phyloP scores from a whole-genome alignment of 1,140 invertebrate genomes.

The Schlechtendalia chinensis region DNA sequence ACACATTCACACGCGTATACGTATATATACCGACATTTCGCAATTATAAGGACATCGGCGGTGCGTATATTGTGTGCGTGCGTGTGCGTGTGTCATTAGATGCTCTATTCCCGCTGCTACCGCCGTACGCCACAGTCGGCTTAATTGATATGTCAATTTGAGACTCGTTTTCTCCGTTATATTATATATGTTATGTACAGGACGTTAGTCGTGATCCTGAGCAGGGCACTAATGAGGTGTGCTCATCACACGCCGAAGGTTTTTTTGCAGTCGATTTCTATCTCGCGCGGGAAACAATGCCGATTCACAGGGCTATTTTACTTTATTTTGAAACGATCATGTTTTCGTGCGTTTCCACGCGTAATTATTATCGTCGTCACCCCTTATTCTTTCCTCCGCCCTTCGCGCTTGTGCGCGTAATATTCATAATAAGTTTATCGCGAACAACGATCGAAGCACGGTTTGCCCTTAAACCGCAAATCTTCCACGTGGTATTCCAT shows the following conservation, averaged over 20 bases:
- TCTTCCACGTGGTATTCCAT: neutral
- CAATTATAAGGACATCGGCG: slow-evolving; percentile 33
- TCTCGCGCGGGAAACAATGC: slow-evolving; percentile 20
- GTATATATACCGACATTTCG: slow-evolving; percentile 12
- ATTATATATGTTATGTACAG: neutral
- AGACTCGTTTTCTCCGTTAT: slow-evolving; percentile 32
- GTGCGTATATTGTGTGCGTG: neutral
- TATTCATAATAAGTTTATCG: neutral
- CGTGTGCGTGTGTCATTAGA: slow-evolving; percentile 29
- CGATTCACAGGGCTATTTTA: slow-evolving; percentile 11
- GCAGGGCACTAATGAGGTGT: slow-evolving; percentile 34
- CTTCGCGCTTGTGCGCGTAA: neutral
- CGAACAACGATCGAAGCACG: slow-evolving; percentile 16
- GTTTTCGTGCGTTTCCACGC: slow-evolving; percentile 14
- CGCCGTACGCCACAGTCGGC: neutral
- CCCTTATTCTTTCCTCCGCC: neutral
- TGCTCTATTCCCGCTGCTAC: slow-evolving; percentile 10
- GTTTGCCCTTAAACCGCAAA: slow-evolving; percentile 11
- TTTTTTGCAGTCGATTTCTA: slow-evolving; percentile 36
- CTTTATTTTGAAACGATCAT: slow-evolving; percentile 6
- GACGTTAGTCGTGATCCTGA: slow-evolving; percentile 32
- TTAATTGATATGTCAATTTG: slow-evolving; percentile 50
- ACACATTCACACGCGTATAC: too few species aligned
- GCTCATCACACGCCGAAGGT: slow-evolving; percentile 4
- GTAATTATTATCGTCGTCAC: slow-evolving; percentile 33